Conservation (phyloP, 2,797 vertebrate genomes). For the Sylvia borin region DNA sequence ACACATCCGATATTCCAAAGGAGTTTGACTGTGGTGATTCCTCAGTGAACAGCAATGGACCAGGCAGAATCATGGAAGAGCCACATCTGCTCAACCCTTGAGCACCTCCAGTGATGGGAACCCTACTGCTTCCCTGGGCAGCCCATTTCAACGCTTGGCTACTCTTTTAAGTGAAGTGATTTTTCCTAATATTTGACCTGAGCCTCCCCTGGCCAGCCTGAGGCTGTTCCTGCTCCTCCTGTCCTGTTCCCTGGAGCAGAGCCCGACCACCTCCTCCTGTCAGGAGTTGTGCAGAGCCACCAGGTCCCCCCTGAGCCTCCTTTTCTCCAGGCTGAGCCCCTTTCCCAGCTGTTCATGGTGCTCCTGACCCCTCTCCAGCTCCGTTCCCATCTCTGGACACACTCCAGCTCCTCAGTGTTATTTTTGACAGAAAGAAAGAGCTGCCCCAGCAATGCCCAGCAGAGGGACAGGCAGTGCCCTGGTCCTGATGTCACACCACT, state of each 20-base stretch:
- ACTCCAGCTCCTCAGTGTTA: not conserved
- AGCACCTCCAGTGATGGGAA: not conserved
- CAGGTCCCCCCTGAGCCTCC: not conserved
- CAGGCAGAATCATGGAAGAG: not conserved
- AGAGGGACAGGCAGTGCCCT: not conserved
- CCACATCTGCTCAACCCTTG: not conserved
- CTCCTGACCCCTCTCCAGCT: not conserved
- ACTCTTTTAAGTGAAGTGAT: not conserved
- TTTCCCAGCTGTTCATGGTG: not conserved
- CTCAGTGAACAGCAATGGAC: too few species aligned
- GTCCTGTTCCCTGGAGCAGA: not conserved
- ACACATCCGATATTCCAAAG: not conserved
- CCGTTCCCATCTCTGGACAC: not conserved
- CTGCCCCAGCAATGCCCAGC: not conserved
- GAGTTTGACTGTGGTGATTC: not conserved
- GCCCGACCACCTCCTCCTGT: rapidly evolving
- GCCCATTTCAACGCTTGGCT: not conserved
- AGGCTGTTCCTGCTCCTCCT: not conserved
- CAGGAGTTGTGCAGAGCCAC: not conserved
- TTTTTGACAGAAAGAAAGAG: too few species aligned
- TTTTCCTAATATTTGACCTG: not conserved
- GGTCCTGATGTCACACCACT: not conserved
- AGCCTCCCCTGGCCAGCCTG: not conserved
- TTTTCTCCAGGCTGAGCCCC: not conserved
- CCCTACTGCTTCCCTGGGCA: not conserved